Base-by-base conservation (phyloP, 1,140 invertebrate species). In the Drosophila lacertosa region DNA sequence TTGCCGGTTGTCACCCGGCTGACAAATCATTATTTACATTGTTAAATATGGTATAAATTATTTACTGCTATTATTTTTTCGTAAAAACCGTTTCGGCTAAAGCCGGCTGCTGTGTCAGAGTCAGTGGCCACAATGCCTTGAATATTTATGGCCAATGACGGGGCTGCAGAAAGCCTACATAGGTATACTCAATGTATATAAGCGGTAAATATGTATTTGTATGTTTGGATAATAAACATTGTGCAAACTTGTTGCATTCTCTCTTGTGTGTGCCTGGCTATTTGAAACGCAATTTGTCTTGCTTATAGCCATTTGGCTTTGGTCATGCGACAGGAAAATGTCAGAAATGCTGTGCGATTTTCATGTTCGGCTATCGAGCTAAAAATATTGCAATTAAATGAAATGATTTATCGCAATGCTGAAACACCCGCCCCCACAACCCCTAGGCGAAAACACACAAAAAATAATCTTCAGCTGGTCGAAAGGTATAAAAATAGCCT, bases 11-110 rank as follows among this genome's bases (percentile, higher is more conserved):
- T 82, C 79, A 77, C 37, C 45, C 57, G 15, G 5, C 82, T 81
- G 81, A 84, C 81, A 84, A 84, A 84, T 84, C 69, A 81, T 62
- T 88, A 84, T 84, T 86, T 86, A 77, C 82, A 81, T 77, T 81
- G 77, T 77, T 86, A 58, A 73, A 65, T 84, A 62, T 60, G 59
- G 58, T 80, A 77, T 76, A 84, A 84, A 84, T 84, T 80, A 84
- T 84, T 62, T 73, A 73, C 72, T 75, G 77, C 76, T 58, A 84
- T 84, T 84, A 80, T 77, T 70, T 69, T 69, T 40, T 60, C 48
- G 33, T 32, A 39, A 35, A 63, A 60, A 40, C 39, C 39, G 32
- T 50, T 33, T 32, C 9, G 26, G 39, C 35, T 57, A 58, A 60
- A 58, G 73, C 39, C 42, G 50, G 42, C 20, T 15, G 35, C 63